phyloP scores from a whole-genome alignment of 1,140 invertebrate genomes.

The Solenopsis fugax region DNA sequence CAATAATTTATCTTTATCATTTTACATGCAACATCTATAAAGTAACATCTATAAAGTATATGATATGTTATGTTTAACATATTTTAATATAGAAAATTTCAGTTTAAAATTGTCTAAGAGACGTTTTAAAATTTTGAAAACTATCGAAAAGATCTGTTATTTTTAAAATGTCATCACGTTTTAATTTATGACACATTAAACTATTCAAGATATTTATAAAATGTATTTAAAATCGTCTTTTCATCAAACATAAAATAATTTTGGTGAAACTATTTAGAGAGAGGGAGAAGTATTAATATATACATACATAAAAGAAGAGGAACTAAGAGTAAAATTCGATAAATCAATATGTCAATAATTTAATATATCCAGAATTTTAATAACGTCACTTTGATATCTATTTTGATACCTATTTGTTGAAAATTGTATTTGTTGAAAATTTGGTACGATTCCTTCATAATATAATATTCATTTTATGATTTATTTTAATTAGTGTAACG shows the following conservation, averaged over 20 bases:
- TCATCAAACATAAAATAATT: too few relatives aligned
- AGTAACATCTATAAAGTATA: too few relatives aligned
- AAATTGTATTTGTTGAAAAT: constrained; percentile 3
- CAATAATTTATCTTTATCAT: constrained; percentile 7
- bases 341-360: not conserved
- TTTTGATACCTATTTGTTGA: not conserved
- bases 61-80: not conserved
- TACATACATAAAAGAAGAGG: not conserved
- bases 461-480: constrained; percentile 18
- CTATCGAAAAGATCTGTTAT: not conserved
- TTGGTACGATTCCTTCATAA: constrained; percentile 22
- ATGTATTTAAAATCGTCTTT: not conserved
- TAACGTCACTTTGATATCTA: not conserved
- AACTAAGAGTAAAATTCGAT: not conserved
- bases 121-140: not conserved
- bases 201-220: not conserved
- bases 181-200: not conserved
- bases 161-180: not conserved
- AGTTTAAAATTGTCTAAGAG: too few relatives aligned
- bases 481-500: not conserved
- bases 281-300: too few relatives aligned
- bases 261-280: too few relatives aligned
- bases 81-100: not conserved
- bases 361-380: not conserved
- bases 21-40: too few relatives aligned